Base-by-base conservation (phyloP, 2,113 vertebrate species). In the Takifugu flavidus region DNA sequence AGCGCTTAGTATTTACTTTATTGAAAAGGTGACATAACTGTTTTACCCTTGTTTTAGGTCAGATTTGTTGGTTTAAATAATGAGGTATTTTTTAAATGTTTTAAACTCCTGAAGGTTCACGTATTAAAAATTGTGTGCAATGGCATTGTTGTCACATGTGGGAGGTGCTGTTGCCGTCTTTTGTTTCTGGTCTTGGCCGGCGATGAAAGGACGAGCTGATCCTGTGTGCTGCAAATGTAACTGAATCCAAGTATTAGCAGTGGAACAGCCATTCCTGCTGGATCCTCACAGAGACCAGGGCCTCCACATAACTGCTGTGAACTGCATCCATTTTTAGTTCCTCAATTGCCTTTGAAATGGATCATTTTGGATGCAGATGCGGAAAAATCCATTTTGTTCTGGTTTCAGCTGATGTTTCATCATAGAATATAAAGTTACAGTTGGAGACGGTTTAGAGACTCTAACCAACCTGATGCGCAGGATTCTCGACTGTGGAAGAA, bases 171-270 rank as follows among this genome's bases (percentile, higher is more conserved):
- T 72, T 54, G 58, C 63, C 58, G 47, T 3, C 49, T 60, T 52
- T 78, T 78, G 63, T 77, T 65, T 3, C 6, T 10, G 13, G 56
- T 10, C 6, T 54, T 53, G 46, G 13, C 28, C 11, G 1, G n/a
- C 45, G 66, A 31, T 74, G 60, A 77, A 74, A 78, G 60, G 47
- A 28, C 15, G 59, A 44, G 14, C 31, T 65, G 43, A 59, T 66
- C 61, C 65, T 11, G 6, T 29, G 50, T 65, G 25, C 62, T 13
- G 51, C 56, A 2, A 59, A 63, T 56, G 75, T 69, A 74, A 81
- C 65, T 7, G 3, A 64, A 79, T 60, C 65, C 26, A 39, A 31
- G 47, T 20, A 6, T 25, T 42, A 55, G 61, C 64, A 69, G 52
- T 1, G 6, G 25, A 57, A 34, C 26, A 13, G 26, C 7, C 8